phyloP scores from a whole-genome alignment of 23 tunicate genomes.

The Phallusia fumigata region DNA sequence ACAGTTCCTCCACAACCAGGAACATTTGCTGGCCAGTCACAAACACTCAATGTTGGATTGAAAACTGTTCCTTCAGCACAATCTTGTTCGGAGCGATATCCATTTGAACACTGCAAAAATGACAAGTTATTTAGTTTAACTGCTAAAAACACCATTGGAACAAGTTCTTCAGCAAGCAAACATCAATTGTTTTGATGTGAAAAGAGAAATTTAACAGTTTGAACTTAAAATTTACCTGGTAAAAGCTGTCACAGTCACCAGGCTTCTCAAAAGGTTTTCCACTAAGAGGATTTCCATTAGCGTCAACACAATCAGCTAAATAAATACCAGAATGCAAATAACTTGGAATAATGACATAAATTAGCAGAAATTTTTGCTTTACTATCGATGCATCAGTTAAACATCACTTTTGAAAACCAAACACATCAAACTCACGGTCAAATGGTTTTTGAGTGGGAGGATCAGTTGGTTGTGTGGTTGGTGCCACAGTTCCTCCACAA shows the following conservation, averaged over 20 bases:
- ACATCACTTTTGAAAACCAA: too few species aligned
- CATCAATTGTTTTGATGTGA: neutral
- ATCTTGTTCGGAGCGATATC: constrained; percentile 16
- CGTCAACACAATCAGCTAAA: constrained; percentile 39
- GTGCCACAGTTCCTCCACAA: constrained; percentile 45
- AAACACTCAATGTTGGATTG: constrained; percentile 37
- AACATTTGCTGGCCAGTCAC: constrained; percentile 38
- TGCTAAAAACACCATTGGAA: too few species aligned
- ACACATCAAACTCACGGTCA: constrained; percentile 13
- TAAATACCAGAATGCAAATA: neutral
- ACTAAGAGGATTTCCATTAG: constrained; percentile 28
- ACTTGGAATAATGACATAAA: neutral
- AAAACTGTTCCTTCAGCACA: constrained; percentile 43
- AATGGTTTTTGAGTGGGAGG: constrained; percentile 9
- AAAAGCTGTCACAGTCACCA: constrained; percentile 38
- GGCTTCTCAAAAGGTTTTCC: constrained; percentile 36
- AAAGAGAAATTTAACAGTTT: neutral
- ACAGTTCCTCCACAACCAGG: constrained; percentile 23
- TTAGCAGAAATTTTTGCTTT: neutral
- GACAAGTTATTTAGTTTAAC: too few species aligned
- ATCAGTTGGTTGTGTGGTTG: constrained; percentile 19
- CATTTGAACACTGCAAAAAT: constrained; percentile 26
- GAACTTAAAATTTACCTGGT: constrained; percentile 16
- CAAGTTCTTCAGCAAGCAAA: too few species aligned
- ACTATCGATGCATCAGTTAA: too few species aligned